Evolutionary conservation across 2,113 vertebrate genomes (phyloP).

Genomic region (Embiotoca jacksoni): DNA sequence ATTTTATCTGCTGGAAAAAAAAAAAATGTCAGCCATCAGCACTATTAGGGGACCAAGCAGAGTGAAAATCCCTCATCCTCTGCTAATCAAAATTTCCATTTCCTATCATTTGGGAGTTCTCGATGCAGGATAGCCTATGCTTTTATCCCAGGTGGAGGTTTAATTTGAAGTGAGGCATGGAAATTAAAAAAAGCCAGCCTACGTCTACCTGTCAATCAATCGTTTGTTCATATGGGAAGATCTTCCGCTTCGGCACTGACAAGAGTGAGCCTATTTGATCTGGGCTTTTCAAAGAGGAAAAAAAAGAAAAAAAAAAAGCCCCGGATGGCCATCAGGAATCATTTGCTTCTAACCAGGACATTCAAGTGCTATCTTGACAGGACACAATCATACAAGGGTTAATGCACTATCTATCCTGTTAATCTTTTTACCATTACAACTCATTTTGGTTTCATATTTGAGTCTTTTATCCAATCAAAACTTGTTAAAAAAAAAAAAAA

Average conservation of each 20-base stretch:
- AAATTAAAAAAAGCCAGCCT: slow-evolving; percentile 86
- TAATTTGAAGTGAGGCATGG: slow-evolving; percentile 87
- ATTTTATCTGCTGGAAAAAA: slow-evolving; percentile 83
- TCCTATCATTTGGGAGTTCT: slow-evolving; percentile 76
- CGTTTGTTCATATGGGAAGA: slow-evolving; percentile 82
- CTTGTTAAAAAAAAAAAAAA: slow-evolving; percentile 36
- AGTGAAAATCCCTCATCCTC: slow-evolving; percentile 77
- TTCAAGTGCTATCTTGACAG: slow-evolving; percentile 79
- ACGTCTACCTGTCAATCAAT: slow-evolving; percentile 90
- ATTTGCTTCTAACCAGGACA: slow-evolving; percentile 81
- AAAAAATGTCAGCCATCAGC: slow-evolving; percentile 85
- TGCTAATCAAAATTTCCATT: slow-evolving; percentile 83
- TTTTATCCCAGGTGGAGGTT: slow-evolving; percentile 91
- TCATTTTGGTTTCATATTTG: slow-evolving; percentile 60
- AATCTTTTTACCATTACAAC: slow-evolving; percentile 69
- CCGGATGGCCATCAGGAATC: slow-evolving; percentile 86
- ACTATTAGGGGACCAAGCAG: slow-evolving; percentile 77
- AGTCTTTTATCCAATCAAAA: slow-evolving; percentile 60
- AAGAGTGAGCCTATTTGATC: slow-evolving; percentile 89
- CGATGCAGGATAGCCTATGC: slow-evolving; percentile 82
- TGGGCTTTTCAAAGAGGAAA: slow-evolving; percentile 80
- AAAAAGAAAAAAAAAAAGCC: slow-evolving; percentile 59
- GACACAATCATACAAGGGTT: slow-evolving; percentile 76
- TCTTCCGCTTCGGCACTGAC: slow-evolving; percentile 85
- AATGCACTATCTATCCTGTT: slow-evolving; percentile 73